A percentile compares a stretch with the other conserved stretches of the same genome.
Conservation (phyloP, 2,113 vertebrate genomes). For the Eidolon helvum region DNA sequence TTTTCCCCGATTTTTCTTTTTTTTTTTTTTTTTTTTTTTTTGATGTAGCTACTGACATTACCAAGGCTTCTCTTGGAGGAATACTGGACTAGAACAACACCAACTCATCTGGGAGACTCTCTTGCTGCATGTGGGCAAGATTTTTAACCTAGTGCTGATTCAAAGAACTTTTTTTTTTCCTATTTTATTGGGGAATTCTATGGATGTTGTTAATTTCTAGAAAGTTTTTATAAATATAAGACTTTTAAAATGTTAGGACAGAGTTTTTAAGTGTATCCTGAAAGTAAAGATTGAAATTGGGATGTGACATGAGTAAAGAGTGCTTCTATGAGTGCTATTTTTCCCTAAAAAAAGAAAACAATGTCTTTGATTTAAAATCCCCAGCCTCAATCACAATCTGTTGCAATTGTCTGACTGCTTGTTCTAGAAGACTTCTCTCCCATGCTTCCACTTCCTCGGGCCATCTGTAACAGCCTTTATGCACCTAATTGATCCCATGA, state of each 20-base stretch:
- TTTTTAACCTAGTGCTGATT: background rate
- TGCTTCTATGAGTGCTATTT: background rate
- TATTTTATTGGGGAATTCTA: background rate
- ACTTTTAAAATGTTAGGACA: background rate
- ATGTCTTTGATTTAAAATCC: slow-evolving; percentile 49
- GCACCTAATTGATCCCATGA: slow-evolving; percentile 5
- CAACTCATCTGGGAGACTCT: background rate
- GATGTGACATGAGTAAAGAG: background rate
- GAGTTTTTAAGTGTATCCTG: background rate
- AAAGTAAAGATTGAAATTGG: background rate
- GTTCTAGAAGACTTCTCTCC: background rate
- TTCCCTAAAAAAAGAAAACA: background rate
- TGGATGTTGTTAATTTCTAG: background rate
- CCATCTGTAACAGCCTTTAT: slow-evolving; percentile 5
- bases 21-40: background rate
- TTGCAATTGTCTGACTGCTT: background rate
- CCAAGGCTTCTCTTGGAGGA: background rate
- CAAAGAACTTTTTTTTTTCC: background rate
- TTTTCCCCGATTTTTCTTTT: too few relatives aligned
- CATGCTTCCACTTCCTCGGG: background rate
- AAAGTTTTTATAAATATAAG: background rate
- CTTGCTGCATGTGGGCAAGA: background rate
- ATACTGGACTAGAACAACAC: background rate
- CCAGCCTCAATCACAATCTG: background rate
- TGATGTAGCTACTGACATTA: background rate